These are phyloP conservation scores for Drosophila repleta DNA, from an alignment of 1,140 invertebrate species.

Conservation along the genomic window DNA sequence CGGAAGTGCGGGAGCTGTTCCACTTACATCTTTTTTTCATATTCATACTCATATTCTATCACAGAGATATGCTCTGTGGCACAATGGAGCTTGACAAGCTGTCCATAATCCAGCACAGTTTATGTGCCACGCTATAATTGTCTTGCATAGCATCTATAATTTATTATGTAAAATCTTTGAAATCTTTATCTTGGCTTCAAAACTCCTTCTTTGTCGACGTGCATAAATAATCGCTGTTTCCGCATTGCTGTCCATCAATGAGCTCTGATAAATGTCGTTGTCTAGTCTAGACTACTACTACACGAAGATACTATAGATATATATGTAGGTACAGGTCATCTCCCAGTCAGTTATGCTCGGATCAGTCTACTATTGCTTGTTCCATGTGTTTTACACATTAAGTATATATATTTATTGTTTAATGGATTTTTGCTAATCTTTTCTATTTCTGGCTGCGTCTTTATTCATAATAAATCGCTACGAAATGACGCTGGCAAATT, in stretches of 20 bases:
- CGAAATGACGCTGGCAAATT: constrained; percentile 67
- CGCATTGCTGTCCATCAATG: constrained; percentile 63
- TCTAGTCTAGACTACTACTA: too few species aligned
- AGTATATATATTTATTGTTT: constrained; percentile 44
- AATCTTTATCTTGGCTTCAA: too few species aligned
- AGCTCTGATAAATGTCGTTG: background rate
- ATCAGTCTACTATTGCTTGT: background rate
- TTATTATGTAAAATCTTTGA: constrained; percentile 2
- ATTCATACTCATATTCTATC: constrained; percentile 13
- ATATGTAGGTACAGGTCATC: background rate
- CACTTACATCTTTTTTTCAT: background rate
- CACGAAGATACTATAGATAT: too few species aligned
- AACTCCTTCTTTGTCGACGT: too few species aligned
- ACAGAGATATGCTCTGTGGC: background rate
- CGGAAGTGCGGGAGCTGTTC: constrained; percentile 35
- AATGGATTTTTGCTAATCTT: constrained; percentile 53
- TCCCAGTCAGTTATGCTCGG: background rate
- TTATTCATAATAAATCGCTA: constrained; percentile 7
- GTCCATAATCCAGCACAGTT: background rate
- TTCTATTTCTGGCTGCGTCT: constrained; percentile 43
- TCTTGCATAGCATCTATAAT: background rate
- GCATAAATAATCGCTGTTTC: constrained; percentile 54
- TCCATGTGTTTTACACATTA: constrained; percentile 21
- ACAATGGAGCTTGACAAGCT: constrained; percentile 4
- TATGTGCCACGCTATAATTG: constrained; percentile 1